phyloP scores from a whole-genome alignment of 92 coral and sea anemone species.

The Umimayanthus kanabou region DNA sequence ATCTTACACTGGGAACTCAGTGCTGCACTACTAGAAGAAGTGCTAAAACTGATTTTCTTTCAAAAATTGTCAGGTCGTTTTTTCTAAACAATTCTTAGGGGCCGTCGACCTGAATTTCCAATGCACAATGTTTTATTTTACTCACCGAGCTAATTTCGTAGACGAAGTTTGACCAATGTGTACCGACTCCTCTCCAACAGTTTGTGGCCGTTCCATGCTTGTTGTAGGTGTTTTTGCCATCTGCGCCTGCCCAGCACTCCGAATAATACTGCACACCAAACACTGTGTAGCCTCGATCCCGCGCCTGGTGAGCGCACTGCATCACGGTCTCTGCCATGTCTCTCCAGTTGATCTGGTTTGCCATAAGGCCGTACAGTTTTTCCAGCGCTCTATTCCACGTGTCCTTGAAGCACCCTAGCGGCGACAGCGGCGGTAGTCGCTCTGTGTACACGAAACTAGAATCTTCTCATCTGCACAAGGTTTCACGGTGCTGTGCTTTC shows the following conservation, averaged over 20 bases:
- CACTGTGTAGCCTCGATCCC: constrained; percentile 46
- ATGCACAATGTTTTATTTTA: background rate
- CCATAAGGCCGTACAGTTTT: constrained; percentile 39
- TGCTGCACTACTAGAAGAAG: too few species aligned
- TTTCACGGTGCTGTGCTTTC: background rate
- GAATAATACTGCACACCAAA: constrained; percentile 72
- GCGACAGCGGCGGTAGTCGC: constrained; percentile 39
- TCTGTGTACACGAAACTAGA: constrained; percentile 42
- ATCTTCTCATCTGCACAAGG: background rate
- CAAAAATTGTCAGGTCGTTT: too few species aligned
- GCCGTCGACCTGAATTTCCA: too few species aligned
- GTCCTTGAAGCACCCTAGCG: constrained; percentile 59
- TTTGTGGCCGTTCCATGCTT: constrained; percentile 35
- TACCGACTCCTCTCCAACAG: constrained; percentile 62
- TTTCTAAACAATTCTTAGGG: too few species aligned
- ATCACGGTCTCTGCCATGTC: constrained; percentile 51
- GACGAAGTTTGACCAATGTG: constrained; percentile 51
- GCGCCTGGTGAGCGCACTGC: constrained; percentile 67
- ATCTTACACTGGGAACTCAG: too few species aligned
- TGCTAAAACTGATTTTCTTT: too few species aligned
- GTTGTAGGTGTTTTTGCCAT: constrained; percentile 24
- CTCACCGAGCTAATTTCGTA: constrained; percentile 51
- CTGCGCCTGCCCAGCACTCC: constrained; percentile 63
- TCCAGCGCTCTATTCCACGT: constrained; percentile 31
- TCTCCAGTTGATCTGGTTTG: constrained; percentile 55